These are phyloP conservation scores for Ameiurus melas DNA, from an alignment of 2,113 vertebrate genomes.

Conservation along the genomic window DNA sequence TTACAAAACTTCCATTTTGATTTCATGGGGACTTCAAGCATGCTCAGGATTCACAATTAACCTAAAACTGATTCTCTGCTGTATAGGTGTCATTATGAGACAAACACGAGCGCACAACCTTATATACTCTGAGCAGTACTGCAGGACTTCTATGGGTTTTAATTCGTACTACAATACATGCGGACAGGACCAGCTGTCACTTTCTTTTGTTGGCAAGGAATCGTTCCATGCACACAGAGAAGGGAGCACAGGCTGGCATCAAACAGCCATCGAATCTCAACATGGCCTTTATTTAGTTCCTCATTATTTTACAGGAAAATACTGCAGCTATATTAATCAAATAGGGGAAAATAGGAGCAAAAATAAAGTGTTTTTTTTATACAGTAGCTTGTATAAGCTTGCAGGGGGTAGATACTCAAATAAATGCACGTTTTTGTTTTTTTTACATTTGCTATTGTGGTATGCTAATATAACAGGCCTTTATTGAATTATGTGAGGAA, in stretches of 20 bases:
- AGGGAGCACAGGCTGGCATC: constrained; percentile 34
- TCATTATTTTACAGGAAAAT: constrained; percentile 1
- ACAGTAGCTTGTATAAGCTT: background rate
- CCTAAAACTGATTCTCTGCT: background rate
- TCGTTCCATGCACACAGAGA: constrained; percentile 30
- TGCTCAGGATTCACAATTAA: background rate
- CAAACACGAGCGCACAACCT: constrained; percentile 10
- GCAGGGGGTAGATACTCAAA: background rate
- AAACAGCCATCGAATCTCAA: constrained; percentile 17
- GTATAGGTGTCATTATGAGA: constrained; percentile 1
- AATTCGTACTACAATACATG: constrained; percentile 38
- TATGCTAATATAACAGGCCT: constrained; percentile 4
- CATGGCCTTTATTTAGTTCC: constrained; percentile 18
- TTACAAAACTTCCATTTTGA: too few relatives aligned
- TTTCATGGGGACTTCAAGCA: background rate
- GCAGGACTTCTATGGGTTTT: constrained; percentile 33
- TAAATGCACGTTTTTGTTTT: constrained; percentile 8
- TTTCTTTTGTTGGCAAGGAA: constrained; percentile 45
- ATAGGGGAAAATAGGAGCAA: background rate
- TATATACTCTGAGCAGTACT: constrained; percentile 44
- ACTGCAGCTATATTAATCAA: constrained; percentile 2
- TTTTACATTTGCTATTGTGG: background rate
- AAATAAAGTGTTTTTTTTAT: background rate
- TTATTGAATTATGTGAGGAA: background rate
- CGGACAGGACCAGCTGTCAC: constrained; percentile 54